Evolutionary conservation across 2,113 vertebrate genomes (phyloP).

Genomic region (Cheilinus undulatus): DNA sequence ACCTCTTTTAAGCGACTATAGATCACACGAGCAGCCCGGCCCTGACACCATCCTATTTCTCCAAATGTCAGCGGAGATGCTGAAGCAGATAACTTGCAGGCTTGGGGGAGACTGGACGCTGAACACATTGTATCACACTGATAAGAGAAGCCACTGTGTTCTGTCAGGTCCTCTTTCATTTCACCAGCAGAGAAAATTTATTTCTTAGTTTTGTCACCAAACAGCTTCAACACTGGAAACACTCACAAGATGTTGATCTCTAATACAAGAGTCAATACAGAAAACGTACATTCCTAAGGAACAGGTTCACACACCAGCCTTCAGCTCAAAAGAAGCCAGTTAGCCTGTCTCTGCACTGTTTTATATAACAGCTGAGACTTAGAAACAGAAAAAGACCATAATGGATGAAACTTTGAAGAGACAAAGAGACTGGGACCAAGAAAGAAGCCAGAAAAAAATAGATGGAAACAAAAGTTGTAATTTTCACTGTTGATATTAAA

Average conservation of each 20-base stretch:
- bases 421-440: too few relatives aligned
- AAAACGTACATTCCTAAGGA: too few relatives aligned
- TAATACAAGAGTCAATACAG: not conserved
- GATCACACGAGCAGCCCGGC: constrained; percentile 66
- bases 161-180: constrained; percentile 34
- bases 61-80: constrained; percentile 82
- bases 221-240: constrained; percentile 45
- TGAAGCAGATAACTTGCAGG: constrained; percentile 70
- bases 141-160: constrained; percentile 59
- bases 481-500: too few relatives aligned
- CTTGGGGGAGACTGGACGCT: constrained; percentile 22
- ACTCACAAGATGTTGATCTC: constrained; percentile 23
- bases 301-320: too few relatives aligned
- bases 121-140: constrained; percentile 50
- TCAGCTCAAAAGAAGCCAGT: too few relatives aligned
- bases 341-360: too few relatives aligned
- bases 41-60: constrained; percentile 73
- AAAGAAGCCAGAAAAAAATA: too few relatives aligned
- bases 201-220: constrained; percentile 7
- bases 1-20: constrained; percentile 68
- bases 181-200: constrained; percentile 14
- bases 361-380: too few relatives aligned
- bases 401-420: too few relatives aligned
- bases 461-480: too few relatives aligned
- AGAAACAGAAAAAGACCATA: too few relatives aligned